These are phyloP conservation scores for Phyllostomus discolor DNA, from an alignment of 2,113 vertebrate genomes.

Conservation along the genomic window DNA sequence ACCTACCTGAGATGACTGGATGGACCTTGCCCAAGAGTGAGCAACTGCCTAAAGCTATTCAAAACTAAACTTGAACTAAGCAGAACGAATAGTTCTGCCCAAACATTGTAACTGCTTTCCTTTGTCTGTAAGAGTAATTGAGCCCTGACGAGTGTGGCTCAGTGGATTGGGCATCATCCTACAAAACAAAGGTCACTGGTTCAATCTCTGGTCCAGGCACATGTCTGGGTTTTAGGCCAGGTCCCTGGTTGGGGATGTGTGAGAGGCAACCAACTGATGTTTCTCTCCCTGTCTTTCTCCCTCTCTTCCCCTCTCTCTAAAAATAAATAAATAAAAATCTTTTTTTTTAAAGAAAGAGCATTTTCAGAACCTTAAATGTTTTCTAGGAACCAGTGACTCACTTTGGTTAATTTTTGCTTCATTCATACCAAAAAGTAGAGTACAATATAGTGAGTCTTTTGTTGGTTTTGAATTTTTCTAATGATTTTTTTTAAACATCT, in stretches of 20 bases:
- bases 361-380: neutral
- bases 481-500: neutral
- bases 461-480: constrained; percentile 42
- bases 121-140: neutral
- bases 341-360: neutral
- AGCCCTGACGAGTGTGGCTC: neutral
- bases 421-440: neutral
- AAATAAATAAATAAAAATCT: too few species aligned
- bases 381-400: neutral
- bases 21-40: neutral
- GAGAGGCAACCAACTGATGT: too few species aligned
- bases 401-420: constrained; percentile 36
- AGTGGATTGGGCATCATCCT: too few species aligned
- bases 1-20: neutral
- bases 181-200: too few species aligned
- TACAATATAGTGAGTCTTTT: neutral
- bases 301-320: too few species aligned
- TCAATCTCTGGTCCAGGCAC: too few species aligned
- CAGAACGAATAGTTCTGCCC: neutral
- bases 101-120: constrained; percentile 4
- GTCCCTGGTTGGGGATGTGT: too few species aligned
- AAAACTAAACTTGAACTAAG: constrained; percentile 23
- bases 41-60: neutral
- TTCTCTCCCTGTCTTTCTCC: too few species aligned
- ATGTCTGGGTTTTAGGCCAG: too few species aligned